A percentile compares a stretch with the other conserved stretches of the same genome.
Evolutionary conservation across 2,113 vertebrate genomes (phyloP).

Genomic region (Eptatretus burgeri): DNA sequence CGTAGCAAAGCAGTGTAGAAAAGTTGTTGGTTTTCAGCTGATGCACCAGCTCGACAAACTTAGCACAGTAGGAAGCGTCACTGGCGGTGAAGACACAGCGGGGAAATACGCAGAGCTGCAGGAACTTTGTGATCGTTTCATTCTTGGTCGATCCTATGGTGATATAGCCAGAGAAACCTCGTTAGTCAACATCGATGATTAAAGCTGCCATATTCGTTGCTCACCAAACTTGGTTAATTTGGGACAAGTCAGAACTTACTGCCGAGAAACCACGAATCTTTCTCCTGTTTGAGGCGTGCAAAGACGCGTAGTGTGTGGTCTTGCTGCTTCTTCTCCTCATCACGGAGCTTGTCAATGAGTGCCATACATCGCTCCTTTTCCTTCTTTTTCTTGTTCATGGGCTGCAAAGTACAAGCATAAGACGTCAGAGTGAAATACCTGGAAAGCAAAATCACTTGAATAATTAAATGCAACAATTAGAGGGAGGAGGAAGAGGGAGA

Average conservation of each 20-base stretch:
- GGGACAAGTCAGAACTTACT: constrained; percentile 27
- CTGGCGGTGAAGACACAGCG: constrained; percentile 96
- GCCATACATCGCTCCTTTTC: constrained; percentile 90
- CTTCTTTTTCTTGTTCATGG: constrained; percentile 91
- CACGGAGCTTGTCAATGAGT: constrained; percentile 74
- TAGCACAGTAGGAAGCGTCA: constrained; percentile 85
- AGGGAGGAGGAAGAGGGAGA: too few species aligned
- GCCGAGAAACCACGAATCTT: constrained; percentile 92
- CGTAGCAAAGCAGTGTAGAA: constrained; percentile 86
- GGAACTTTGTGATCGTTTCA: constrained; percentile 95
- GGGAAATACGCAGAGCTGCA: constrained; percentile 90
- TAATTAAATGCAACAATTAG: too few species aligned
- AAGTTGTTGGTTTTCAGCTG: constrained; percentile 94
- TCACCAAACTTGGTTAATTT: too few species aligned
- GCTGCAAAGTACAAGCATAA: constrained; percentile 20
- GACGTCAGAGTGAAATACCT: too few species aligned
- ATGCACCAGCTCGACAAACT: constrained; percentile 86
- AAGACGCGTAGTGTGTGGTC: constrained; percentile 79
- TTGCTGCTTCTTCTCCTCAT: constrained; percentile 85
- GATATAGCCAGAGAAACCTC: constrained; percentile 9
- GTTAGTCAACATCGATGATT: background rate
- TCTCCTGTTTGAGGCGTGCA: constrained; percentile 74
- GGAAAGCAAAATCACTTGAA: too few species aligned
- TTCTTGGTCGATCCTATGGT: constrained; percentile 83
- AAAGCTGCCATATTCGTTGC: background rate